A percentile compares a stretch with the other conserved stretches of the same genome.
Conservation (phyloP, 2,113 vertebrate species). For the Synchiropus splendidus region DNA sequence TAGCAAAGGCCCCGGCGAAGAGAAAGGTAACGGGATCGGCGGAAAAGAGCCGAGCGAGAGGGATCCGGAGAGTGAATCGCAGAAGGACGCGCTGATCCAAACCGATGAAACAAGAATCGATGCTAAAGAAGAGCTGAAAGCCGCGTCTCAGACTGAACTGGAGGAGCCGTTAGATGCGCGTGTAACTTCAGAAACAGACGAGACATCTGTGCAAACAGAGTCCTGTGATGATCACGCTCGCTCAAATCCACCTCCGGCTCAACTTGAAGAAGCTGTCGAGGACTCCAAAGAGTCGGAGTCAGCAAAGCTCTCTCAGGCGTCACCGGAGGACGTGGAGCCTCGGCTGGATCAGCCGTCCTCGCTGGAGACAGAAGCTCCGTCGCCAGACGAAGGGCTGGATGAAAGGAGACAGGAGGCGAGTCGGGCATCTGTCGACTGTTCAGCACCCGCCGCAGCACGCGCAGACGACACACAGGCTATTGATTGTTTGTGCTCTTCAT, state of each 20-base stretch:
- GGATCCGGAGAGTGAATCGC: slow-evolving; percentile 18
- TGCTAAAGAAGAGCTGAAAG: slow-evolving; percentile 2
- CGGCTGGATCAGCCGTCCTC: no score
- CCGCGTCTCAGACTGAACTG: slow-evolving; percentile 15
- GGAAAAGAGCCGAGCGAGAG: slow-evolving; percentile 17
- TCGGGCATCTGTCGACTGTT: slow-evolving; percentile 24
- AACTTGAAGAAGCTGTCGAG: slow-evolving; percentile 19
- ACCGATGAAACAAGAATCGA: no score
- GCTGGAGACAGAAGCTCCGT: slow-evolving; percentile 12
- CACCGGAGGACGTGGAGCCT: no score
- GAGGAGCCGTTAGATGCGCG: slow-evolving; percentile 7
- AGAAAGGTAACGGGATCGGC: slow-evolving; percentile 9
- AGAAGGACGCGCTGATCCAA: background rate
- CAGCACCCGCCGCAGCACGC: slow-evolving; percentile 22
- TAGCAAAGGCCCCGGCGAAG: slow-evolving; percentile 5
- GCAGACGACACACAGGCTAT: slow-evolving; percentile 24
- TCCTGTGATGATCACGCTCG: slow-evolving; percentile 12
- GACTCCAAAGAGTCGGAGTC: slow-evolving; percentile 18
- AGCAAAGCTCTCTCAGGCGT: slow-evolving; percentile 9
- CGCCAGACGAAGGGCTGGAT: slow-evolving; percentile 22
- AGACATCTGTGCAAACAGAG: slow-evolving; percentile 19
- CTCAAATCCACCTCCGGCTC: slow-evolving; percentile 13
- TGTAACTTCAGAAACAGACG: slow-evolving; percentile 6
- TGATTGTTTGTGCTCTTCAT: slow-evolving; percentile 32
- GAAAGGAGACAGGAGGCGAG: slow-evolving; percentile 6